Conservation (phyloP, 2,888 invertebrate species). For the Argyresthia goedartella region DNA sequence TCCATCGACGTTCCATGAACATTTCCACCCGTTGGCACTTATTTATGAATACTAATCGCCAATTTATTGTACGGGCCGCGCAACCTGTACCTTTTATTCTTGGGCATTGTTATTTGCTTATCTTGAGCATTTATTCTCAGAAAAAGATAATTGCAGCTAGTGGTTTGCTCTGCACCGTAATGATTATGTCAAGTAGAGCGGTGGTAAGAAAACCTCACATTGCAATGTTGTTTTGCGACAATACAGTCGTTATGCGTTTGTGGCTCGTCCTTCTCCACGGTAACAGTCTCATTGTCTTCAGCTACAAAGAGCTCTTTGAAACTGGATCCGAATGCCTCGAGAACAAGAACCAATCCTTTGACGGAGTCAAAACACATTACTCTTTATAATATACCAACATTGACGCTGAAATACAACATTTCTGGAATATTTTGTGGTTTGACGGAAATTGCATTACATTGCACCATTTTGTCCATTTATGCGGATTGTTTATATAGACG, state of each 20-base stretch:
- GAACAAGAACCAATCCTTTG: conserved; percentile 19
- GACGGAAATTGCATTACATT: no score
- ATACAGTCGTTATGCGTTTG: conserved; percentile 55
- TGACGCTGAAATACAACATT: not conserved
- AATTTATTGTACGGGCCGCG: not conserved
- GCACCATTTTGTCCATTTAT: no score
- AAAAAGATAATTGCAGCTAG: not conserved
- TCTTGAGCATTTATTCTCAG: not conserved
- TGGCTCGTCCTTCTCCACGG: conserved; percentile 61
- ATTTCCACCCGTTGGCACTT: not conserved
- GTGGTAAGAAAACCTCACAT: conserved; percentile 20
- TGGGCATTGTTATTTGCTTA: not conserved
- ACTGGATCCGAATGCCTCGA: conserved; percentile 52
- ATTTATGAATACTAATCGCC: conserved; percentile 1
- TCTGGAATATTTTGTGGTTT: no score
- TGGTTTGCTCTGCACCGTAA: not conserved
- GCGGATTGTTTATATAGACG: not conserved
- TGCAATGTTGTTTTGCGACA: conserved; percentile 19
- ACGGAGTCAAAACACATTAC: conserved; percentile 2
- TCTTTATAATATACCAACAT: not conserved
- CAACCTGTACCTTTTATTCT: not conserved
- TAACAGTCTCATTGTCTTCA: conserved; percentile 50
- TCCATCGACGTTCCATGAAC: not conserved
- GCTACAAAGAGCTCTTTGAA: conserved; percentile 59
- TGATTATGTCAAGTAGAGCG: not conserved